Evolutionary conservation across 2,888 invertebrate species (phyloP), one percentile per base, ranked within the genome.

Genomic region (Caenorhabditis imperialis): DNA sequence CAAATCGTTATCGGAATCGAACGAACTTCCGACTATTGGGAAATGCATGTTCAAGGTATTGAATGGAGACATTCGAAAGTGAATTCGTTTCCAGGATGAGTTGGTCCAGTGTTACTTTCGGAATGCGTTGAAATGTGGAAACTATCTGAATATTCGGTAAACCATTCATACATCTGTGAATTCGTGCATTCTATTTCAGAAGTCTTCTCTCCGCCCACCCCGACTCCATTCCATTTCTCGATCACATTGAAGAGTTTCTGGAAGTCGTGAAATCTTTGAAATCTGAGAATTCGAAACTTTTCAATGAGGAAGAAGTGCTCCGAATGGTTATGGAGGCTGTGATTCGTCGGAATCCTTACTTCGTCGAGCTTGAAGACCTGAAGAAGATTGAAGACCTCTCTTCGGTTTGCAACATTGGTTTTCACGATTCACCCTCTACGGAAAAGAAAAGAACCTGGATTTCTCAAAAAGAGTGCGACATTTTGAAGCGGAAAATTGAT

Each of bases 21-120:
- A 33, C 5, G 5, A 7, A 1, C 1, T 58, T 12, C 67, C 57
- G 1, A 40, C 40, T 7, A 30, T 67, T 8, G 18, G 18, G n/a
- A 50, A 51, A 14, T 57, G 50, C 35, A 42, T 67, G 35, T 42
- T 50, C 23, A 57, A 47, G 42, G 30, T 30, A 30, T 30, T 30
- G 6, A 30, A 30, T 30, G 30, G n/a, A n/a, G n/a, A n/a, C n/a
- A n/a, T n/a, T n/a, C n/a, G n/a, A n/a, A n/a, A n/a, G 30, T 30
- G 6, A 6, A 30, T 30, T 30, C 10, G 6, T 54, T 25, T 69
- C 40, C 60, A 69, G 69, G 20, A 20, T 14, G 70, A 70, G 14
- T 23, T 70, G 12, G 20, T 61, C 7, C 12, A 50, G 14, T 61
- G 61, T 20, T 61, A 62, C 37, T 61, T 61, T 1, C 54, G 50